A percentile compares a stretch with the other conserved stretches of the same genome.
phyloP scores from a whole-genome alignment of 2,113 vertebrate species.

The Ptilonorhynchus violaceus region DNA sequence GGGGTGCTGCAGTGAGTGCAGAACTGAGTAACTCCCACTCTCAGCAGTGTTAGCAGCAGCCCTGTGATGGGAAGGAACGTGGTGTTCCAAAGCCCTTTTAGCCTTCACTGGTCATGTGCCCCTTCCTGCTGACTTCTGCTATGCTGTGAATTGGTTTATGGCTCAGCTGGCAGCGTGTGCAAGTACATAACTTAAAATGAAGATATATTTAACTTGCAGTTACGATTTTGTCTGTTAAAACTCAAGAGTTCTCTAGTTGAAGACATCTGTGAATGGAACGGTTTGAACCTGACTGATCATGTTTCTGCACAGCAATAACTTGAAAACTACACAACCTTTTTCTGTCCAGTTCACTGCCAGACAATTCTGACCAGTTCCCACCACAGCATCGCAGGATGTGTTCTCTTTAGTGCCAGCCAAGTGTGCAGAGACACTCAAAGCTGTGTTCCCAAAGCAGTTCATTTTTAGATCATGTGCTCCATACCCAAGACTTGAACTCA shows the following conservation, averaged over 20 bases:
- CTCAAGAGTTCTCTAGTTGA: not conserved
- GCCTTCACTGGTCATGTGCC: not conserved
- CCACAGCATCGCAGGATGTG: not conserved
- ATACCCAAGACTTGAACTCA: not conserved
- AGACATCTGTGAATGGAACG: not conserved
- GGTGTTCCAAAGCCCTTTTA: not conserved
- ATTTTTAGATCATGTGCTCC: not conserved
- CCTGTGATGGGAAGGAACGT: not conserved
- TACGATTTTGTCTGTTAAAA: not conserved
- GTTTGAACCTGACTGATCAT: not conserved
- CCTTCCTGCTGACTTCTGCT: not conserved
- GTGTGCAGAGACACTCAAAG: not conserved
- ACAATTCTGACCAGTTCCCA: not conserved
- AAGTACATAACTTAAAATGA: not conserved
- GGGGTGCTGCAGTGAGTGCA: not conserved
- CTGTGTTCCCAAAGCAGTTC: not conserved
- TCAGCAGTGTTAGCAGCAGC: not conserved
- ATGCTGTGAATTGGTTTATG: not conserved
- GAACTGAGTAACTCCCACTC: not conserved
- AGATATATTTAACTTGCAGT: not conserved
- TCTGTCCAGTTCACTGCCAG: not conserved
- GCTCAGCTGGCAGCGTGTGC: not conserved
- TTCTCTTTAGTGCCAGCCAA: not conserved
- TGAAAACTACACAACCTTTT: not conserved
- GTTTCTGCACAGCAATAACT: not conserved